phyloP scores from a whole-genome alignment of 2,888 invertebrate species.

The Ennomos fuscantarius region DNA sequence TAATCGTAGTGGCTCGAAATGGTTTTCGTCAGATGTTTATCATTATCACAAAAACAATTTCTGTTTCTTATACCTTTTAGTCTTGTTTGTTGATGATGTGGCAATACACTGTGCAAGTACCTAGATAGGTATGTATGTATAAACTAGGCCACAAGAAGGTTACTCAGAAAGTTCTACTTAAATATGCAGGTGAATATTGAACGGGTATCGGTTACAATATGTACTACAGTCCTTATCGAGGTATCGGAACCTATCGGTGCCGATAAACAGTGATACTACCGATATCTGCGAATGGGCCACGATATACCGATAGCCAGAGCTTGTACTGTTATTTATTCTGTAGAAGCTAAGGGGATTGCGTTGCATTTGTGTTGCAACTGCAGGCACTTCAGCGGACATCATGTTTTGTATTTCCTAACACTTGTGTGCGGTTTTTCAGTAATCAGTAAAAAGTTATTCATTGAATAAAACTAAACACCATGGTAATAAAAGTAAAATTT shows the following conservation, averaged over 20 bases:
- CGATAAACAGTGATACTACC: constrained; percentile 23
- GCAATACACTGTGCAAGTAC: too few species aligned
- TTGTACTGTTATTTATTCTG: too few species aligned
- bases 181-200: constrained; percentile 18
- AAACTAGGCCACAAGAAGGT: constrained; percentile 3
- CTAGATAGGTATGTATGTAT: too few species aligned
- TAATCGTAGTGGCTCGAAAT: too few species aligned
- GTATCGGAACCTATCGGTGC: constrained; percentile 24
- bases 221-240: constrained; percentile 18
- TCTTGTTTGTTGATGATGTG: too few species aligned
- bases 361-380: constrained; percentile 23
- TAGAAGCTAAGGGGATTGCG: constrained; percentile 8
- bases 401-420: not conserved
- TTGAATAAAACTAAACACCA: too few species aligned
- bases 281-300: constrained; percentile 25
- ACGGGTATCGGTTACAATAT: constrained; percentile 12
- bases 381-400: not conserved
- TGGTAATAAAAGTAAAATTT: too few species aligned
- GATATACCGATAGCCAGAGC: constrained; percentile 1
- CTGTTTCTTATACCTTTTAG: too few species aligned
- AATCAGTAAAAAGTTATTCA: too few species aligned
- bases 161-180: constrained; percentile 8
- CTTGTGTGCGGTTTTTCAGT: too few species aligned
- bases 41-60: too few species aligned
- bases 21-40: too few species aligned